Evolutionary conservation across 2,113 vertebrate species (phyloP).

Genomic region (Ovis canadensis): DNA sequence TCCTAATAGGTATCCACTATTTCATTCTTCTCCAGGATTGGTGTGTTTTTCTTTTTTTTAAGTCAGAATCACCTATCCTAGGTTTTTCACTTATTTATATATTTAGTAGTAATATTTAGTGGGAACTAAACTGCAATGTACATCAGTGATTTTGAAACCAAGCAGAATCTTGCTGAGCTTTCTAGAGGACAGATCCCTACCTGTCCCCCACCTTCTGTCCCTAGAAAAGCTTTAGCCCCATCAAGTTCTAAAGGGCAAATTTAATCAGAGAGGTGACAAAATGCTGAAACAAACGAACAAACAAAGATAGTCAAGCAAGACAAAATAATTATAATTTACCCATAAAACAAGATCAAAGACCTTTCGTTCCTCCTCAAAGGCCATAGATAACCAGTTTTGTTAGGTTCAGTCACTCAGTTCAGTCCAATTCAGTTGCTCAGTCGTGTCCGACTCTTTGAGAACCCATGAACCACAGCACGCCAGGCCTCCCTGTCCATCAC

Average conservation of each 20-base stretch:
- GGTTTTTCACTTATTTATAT: neutral
- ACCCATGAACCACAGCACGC: too few relatives aligned
- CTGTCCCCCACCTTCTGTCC: neutral
- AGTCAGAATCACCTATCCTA: neutral
- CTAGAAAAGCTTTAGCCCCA: neutral
- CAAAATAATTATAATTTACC: neutral
- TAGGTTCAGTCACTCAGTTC: too few relatives aligned
- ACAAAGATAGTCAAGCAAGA: neutral
- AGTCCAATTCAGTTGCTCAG: too few relatives aligned
- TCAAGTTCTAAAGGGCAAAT: neutral
- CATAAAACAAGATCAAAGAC: neutral
- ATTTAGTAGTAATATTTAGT: neutral
- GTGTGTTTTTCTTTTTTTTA: neutral
- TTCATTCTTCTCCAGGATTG: neutral
- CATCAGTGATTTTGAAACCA: neutral
- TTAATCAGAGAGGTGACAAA: neutral
- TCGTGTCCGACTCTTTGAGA: fast-evolving
- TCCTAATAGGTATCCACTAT: neutral
- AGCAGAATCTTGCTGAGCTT: neutral
- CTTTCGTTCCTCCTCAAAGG: neutral
- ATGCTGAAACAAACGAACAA: neutral
- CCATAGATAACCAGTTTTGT: too few relatives aligned
- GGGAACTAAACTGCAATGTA: neutral
- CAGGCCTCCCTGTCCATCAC: too few relatives aligned
- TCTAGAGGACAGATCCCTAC: neutral